A percentile compares a stretch with the other conserved stretches of the same genome.
Conservation (phyloP, 2,113 vertebrate genomes). For the Saccopteryx bilineata region DNA sequence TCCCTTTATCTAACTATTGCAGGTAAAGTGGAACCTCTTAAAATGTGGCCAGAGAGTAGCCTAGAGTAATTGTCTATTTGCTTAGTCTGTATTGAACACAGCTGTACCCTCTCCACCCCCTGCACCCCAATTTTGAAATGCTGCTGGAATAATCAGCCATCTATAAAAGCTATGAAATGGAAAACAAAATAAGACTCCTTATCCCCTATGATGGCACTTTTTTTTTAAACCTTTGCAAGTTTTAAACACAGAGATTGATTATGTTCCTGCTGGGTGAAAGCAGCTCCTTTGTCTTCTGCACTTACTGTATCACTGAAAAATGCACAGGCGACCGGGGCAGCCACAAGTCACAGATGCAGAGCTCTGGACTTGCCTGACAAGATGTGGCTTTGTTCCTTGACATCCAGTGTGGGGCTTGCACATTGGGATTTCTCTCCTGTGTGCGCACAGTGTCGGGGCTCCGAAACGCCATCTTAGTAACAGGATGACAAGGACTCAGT, state of each 20-base stretch:
- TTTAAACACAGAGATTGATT: slow-evolving; percentile 60
- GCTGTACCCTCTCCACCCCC: background rate
- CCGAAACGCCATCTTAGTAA: background rate
- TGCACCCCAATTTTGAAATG: rapidly evolving
- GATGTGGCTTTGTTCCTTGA: slow-evolving; percentile 8
- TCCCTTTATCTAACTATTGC: slow-evolving; percentile 49
- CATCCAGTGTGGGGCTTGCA: background rate
- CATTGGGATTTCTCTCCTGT: background rate
- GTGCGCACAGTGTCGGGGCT: background rate
- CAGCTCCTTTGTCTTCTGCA: background rate
- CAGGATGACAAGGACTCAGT: background rate
- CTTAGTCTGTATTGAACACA: background rate
- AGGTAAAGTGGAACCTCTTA: slow-evolving; percentile 44
- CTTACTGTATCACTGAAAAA: background rate
- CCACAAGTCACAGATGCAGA: background rate
- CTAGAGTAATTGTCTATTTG: rapidly evolving
- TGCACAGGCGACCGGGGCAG: background rate
- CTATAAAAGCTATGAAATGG: slow-evolving; percentile 66
- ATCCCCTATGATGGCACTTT: background rate
- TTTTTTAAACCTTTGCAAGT: background rate
- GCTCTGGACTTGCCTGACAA: background rate
- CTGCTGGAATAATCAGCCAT: slow-evolving; percentile 7
- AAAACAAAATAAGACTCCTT: background rate
- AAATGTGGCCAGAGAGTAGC: background rate
- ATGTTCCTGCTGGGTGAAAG: slow-evolving; percentile 12